Conservation (phyloP, 2,797 vertebrate genomes). For the Lagodon rhomboides region DNA sequence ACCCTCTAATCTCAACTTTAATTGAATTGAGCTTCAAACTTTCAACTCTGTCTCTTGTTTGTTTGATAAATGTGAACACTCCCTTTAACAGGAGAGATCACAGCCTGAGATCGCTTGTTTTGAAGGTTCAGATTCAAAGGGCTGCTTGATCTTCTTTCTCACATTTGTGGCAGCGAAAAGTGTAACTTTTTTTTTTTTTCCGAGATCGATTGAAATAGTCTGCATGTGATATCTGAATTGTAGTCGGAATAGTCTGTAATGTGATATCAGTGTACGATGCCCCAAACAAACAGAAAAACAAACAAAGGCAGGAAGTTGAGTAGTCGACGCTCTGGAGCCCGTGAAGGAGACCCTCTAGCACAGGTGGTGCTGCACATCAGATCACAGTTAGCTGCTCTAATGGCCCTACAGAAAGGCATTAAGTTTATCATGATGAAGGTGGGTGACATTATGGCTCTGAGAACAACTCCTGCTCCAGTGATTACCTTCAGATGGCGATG, state of each 20-base stretch:
- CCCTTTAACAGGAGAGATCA: neutral
- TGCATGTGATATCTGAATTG: too few relatives aligned
- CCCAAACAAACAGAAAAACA: neutral
- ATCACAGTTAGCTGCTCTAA: constrained; percentile 20
- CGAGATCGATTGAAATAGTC: neutral
- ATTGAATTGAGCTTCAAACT: neutral
- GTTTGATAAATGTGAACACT: neutral
- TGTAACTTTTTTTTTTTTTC: neutral
- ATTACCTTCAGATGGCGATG: constrained; percentile 39
- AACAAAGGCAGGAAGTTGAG: neutral
- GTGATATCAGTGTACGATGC: neutral
- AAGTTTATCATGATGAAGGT: neutral
- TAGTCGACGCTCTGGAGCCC: neutral
- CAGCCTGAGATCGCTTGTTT: constrained; percentile 1
- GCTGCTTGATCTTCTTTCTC: neutral
- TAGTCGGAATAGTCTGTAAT: too few relatives aligned
- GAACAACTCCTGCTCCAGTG: neutral
- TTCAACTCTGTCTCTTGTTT: neutral
- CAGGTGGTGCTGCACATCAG: neutral
- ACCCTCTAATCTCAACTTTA: neutral
- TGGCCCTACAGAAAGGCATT: constrained; percentile 12
- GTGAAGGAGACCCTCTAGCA: neutral
- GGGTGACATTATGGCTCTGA: neutral
- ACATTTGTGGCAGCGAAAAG: neutral
- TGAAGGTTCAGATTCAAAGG: neutral